Conservation (phyloP, 2,888 invertebrate species). For the Hermaeophaga mercurialis region DNA sequence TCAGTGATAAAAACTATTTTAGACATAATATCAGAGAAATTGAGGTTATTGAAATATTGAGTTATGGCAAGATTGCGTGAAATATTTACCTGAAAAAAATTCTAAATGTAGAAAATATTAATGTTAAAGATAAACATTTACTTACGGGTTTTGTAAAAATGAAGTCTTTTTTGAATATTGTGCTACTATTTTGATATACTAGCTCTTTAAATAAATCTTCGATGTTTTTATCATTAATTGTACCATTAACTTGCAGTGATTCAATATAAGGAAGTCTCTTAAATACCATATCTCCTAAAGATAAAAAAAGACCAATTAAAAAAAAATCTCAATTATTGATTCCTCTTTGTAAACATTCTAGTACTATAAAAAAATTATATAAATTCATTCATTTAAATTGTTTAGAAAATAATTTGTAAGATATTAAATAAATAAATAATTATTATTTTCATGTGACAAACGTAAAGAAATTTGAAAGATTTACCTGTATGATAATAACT, state of each 20-base stretch:
- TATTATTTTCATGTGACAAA: too few species aligned
- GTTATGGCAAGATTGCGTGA: slow-evolving; percentile 46
- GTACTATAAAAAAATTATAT: too few species aligned
- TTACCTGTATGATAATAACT: too few species aligned
- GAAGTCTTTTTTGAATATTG: slow-evolving; percentile 38
- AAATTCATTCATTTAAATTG: too few species aligned
- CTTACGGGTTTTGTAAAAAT: slow-evolving; percentile 47
- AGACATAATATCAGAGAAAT: slow-evolving; percentile 51
- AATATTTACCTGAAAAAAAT: slow-evolving; percentile 46
- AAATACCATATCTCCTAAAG: slow-evolving; percentile 51
- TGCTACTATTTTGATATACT: slow-evolving; percentile 43
- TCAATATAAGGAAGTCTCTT: slow-evolving; percentile 45
- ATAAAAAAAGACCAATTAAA: too few species aligned
- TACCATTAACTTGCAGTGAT: slow-evolving; percentile 45
- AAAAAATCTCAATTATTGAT: too few species aligned
- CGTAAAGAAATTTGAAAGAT: too few species aligned
- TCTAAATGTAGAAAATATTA: slow-evolving; percentile 44
- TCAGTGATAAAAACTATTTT: slow-evolving; percentile 55
- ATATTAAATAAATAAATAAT: too few species aligned
- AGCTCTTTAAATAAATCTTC: slow-evolving; percentile 46
- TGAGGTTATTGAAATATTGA: slow-evolving; percentile 48
- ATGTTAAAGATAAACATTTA: slow-evolving; percentile 3
- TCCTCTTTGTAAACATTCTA: too few species aligned
- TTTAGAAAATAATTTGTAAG: too few species aligned
- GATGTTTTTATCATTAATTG: slow-evolving; percentile 44